These are phyloP conservation scores for Tragopan temminckii DNA, from an alignment of 2,797 vertebrate species.

Conservation along the genomic window DNA sequence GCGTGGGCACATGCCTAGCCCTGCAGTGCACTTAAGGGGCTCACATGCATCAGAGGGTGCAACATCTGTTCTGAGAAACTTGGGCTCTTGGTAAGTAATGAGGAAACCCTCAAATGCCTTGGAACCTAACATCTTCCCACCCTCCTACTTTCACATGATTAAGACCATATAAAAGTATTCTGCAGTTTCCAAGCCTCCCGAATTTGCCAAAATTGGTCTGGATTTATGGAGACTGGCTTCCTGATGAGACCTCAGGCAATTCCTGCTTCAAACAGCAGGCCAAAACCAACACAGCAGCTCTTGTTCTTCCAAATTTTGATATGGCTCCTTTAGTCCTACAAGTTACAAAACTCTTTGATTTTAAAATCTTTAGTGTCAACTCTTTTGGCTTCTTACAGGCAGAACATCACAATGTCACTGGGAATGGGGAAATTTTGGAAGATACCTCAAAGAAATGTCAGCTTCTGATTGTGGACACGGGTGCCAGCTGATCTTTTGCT, in stretches of 20 bases:
- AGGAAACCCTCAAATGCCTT: not conserved
- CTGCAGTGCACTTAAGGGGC: rapidly evolving
- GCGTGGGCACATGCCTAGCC: not conserved
- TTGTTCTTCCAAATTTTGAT: not conserved
- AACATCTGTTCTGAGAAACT: not conserved
- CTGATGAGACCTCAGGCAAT: not conserved
- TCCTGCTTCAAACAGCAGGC: not conserved
- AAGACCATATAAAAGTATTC: conserved; percentile 8
- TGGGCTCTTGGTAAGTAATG: not conserved
- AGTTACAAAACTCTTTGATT: not conserved
- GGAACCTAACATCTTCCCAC: not conserved
- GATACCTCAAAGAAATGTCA: not conserved
- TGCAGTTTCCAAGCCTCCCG: not conserved
- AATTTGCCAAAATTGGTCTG: conserved; percentile 59
- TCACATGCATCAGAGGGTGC: rapidly evolving
- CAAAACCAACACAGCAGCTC: conserved; percentile 10
- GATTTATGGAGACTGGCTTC: conserved; percentile 48
- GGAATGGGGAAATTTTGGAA: not conserved
- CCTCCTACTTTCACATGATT: not conserved
- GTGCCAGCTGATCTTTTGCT: not conserved
- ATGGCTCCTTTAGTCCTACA: not conserved
- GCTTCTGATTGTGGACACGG: not conserved
- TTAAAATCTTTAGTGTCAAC: conserved; percentile 2
- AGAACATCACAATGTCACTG: not conserved
- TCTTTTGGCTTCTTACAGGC: not conserved